These are phyloP conservation scores for Charina bottae DNA, from an alignment of 2,113 vertebrate species.

Conservation along the genomic window DNA sequence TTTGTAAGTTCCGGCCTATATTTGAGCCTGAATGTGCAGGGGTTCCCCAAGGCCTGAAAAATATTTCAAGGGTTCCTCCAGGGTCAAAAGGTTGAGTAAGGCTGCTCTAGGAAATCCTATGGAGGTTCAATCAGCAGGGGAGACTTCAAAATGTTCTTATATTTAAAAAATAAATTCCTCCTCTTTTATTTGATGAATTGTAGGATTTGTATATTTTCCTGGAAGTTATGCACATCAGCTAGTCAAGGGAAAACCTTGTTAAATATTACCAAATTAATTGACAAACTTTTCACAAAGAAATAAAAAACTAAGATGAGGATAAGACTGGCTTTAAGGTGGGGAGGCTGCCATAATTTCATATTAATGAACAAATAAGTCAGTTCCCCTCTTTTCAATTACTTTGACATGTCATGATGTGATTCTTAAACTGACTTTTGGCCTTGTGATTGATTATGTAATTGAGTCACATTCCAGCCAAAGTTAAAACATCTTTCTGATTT, in stretches of 20 bases:
- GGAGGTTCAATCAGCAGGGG: neutral
- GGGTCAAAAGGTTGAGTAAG: too few relatives aligned
- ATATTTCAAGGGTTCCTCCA: too few relatives aligned
- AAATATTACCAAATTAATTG: constrained; percentile 59
- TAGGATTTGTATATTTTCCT: neutral
- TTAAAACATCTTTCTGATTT: neutral
- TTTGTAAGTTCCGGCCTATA: too few relatives aligned
- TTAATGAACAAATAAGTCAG: neutral
- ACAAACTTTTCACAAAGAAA: constrained; percentile 38
- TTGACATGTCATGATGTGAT: neutral
- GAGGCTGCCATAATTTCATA: neutral
- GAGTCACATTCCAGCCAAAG: neutral
- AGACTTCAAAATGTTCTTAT: neutral
- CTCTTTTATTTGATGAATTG: neutral
- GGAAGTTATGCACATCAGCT: neutral
- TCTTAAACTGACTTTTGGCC: neutral
- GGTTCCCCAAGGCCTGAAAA: too few relatives aligned
- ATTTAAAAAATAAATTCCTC: neutral
- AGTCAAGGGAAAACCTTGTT: constrained; percentile 7
- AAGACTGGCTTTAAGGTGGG: neutral
- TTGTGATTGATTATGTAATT: neutral
- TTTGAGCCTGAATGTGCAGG: too few relatives aligned
- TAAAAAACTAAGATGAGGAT: neutral
- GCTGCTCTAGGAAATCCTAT: neutral
- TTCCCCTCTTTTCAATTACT: neutral